Conservation (phyloP, 2,113 vertebrate species). For the Rostratula benghalensis region DNA sequence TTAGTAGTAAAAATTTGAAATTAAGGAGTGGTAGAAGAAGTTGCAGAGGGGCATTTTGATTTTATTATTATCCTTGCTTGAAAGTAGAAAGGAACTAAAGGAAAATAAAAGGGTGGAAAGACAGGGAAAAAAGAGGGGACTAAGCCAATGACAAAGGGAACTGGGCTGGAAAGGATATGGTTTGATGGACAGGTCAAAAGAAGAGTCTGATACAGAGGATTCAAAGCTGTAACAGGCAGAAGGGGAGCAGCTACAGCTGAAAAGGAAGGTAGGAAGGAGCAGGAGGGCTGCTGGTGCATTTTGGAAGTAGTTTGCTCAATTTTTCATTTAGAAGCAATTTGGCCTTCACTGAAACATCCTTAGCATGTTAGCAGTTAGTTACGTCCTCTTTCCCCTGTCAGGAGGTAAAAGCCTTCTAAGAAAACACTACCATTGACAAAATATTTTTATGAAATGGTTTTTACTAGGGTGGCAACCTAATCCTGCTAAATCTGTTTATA, state of each 20-base stretch:
- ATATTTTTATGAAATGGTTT: not conserved
- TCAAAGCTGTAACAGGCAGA: not conserved
- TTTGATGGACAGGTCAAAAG: not conserved
- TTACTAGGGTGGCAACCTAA: not conserved
- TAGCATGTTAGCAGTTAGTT: not conserved
- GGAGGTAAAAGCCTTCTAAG: not conserved
- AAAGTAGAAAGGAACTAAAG: not conserved
- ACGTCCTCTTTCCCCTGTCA: not conserved
- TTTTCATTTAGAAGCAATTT: not conserved
- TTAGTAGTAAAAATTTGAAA: not conserved
- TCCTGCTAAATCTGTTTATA: not conserved
- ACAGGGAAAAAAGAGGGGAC: not conserved
- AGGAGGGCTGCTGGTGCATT: not conserved
- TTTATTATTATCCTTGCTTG: not conserved
- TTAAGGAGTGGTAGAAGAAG: not conserved
- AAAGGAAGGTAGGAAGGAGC: not conserved
- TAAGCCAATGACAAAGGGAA: not conserved
- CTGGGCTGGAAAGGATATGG: not conserved
- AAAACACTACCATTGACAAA: not conserved
- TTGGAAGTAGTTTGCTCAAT: not conserved
- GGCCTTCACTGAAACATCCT: not conserved
- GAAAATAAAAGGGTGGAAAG: not conserved
- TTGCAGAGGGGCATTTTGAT: not conserved
- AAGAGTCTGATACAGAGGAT: not conserved
- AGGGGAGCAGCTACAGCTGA: not conserved